Percentiles rank a stretch among this genome's conserved stretches.
Evolutionary conservation across 1,140 invertebrate species (phyloP).

Genomic region (Gyrodactylus salaris): DNA sequence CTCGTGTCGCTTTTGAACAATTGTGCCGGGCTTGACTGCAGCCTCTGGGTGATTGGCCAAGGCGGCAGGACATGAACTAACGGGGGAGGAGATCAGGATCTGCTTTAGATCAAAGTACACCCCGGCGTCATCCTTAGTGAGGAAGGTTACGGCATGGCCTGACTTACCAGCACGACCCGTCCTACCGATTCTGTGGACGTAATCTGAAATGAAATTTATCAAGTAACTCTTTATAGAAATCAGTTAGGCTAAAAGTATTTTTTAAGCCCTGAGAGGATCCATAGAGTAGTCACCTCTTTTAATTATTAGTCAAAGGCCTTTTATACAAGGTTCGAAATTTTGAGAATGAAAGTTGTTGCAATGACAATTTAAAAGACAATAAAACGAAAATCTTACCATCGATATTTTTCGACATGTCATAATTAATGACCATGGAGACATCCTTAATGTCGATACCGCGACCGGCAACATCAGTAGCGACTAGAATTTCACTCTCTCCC

Average conservation of each 20-base stretch:
- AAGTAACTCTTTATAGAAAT: slow-evolving; percentile 9
- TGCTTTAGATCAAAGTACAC: slow-evolving; percentile 91
- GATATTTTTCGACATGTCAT: slow-evolving; percentile 95
- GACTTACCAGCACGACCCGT: slow-evolving; percentile 89
- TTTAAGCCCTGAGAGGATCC: too few relatives aligned
- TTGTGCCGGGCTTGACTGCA: slow-evolving; percentile 76
- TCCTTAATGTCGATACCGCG: slow-evolving; percentile 99
- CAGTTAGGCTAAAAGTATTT: too few relatives aligned
- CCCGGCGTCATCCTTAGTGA: slow-evolving; percentile 72
- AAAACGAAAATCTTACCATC: slow-evolving; percentile 29
- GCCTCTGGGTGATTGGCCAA: slow-evolving; percentile 89
- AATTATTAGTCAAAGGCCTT: background rate
- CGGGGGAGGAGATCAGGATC: slow-evolving; percentile 48
- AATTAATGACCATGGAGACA: slow-evolving; percentile 88
- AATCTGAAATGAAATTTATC: slow-evolving; percentile 31
- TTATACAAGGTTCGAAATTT: background rate
- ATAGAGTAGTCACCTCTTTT: background rate
- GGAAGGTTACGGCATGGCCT: slow-evolving; percentile 70
- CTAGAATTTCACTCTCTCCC: slow-evolving; percentile 69
- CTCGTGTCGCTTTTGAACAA: slow-evolving; percentile 51
- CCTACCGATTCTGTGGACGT: slow-evolving; percentile 91
- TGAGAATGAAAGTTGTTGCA: background rate
- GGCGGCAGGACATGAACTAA: slow-evolving; percentile 74
- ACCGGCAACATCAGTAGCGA: slow-evolving; percentile 97
- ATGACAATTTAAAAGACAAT: slow-evolving; percentile 1